Base-by-base conservation (phyloP, 2,113 vertebrate species). In the Thymallus thymallus region DNA sequence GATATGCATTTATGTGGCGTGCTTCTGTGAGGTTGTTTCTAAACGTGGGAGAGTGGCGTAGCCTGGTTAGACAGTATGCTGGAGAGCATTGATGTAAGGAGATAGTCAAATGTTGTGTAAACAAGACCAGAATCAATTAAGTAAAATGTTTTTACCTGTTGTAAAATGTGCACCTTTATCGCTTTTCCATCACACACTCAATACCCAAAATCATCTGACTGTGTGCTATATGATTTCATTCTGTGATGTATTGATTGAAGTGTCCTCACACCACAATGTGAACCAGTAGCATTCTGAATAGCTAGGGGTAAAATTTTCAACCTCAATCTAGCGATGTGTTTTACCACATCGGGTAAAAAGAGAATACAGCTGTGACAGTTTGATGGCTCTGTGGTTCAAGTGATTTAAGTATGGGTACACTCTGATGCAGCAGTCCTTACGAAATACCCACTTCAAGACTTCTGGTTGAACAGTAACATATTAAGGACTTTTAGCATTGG, bases 11-110 rank as follows among this genome's bases (percentile, higher is more conserved):
- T 72, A 62, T 69, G 14, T 0, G 3, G 35, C 32, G 24, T 24
- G 51, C 23, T 12, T 76, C 67, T 76, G 69, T 76, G 73, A 69
- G 66, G 35, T 46, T 12, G 32, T 45, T 74, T 56, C 48, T 62
- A 18, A 35, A 46, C 32, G 13, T 22, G 30, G 46, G 14, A 20
- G 30, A 67, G 14, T 9, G 20, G 6, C 3, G 3, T 20, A 45
- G 66, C 22, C 23, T 61, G 6, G 20, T 24, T 61, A 3, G 48
- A 51, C 3, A 5, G 48, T 4, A 13, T 51, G 48, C 12, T 18
- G 48, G 48, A 18, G 14, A 51, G 16, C 14, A 51, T 18, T 51
- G 4, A 18, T 5, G 46, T 3, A 51, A 18, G 46, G 16, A 51
- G 46, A 51, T 51, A 51, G 35, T 41, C 35, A 41, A 14, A 51